phyloP scores from a whole-genome alignment of 2,888 invertebrate genomes.

The Myathropa florea region DNA sequence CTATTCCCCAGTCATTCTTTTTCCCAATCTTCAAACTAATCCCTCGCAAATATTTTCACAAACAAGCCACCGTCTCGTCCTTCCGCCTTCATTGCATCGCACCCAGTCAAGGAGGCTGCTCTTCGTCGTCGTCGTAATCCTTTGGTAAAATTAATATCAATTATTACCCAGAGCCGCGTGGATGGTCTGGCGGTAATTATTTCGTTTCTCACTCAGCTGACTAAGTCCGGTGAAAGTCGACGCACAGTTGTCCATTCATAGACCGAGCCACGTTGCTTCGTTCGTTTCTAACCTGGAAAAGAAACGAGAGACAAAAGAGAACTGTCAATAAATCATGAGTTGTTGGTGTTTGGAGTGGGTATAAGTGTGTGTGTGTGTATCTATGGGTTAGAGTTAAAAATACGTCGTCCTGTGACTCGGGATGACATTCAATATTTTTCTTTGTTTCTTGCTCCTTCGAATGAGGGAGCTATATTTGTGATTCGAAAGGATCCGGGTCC shows the following conservation, averaged over 20 bases:
- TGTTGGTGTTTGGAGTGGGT: no score
- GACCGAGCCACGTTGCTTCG: background rate
- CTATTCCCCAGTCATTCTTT: background rate
- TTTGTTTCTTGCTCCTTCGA: background rate
- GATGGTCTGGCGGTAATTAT: background rate
- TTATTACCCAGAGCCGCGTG: background rate
- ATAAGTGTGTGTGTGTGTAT: background rate
- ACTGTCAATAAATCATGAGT: background rate
- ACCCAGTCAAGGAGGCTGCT: background rate
- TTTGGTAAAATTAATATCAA: constrained; percentile 19
- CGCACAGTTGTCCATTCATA: background rate
- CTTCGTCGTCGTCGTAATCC: background rate
- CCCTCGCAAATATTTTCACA: background rate
- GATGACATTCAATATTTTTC: background rate
- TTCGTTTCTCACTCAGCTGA: background rate
- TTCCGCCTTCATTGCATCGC: background rate
- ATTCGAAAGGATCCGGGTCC: background rate
- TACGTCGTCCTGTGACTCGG: background rate
- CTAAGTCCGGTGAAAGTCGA: background rate
- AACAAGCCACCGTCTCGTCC: background rate
- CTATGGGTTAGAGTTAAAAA: background rate
- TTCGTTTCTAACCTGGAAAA: background rate
- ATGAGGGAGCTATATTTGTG: background rate
- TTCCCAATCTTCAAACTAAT: background rate
- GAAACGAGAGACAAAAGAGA: background rate